These are phyloP conservation scores for Lycophotia porphyrea DNA, from an alignment of 2,888 invertebrate genomes.

Conservation along the genomic window DNA sequence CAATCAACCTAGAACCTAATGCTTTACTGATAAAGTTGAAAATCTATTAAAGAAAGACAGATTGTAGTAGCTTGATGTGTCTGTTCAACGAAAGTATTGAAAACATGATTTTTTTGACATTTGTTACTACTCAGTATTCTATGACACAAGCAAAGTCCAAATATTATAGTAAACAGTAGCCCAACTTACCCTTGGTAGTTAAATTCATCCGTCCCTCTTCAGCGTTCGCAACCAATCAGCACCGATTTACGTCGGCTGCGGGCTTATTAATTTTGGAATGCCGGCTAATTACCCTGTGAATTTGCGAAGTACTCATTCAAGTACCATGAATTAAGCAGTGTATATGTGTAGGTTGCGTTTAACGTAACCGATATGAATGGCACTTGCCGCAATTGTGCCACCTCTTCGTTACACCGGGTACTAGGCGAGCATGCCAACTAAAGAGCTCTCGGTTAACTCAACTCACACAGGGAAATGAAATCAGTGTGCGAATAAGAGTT, in stretches of 20 bases:
- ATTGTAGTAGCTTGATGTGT: too few relatives aligned
- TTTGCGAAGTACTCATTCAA: conserved; percentile 86
- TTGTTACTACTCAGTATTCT: background rate
- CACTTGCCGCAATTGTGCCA: conserved; percentile 78
- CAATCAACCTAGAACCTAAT: too few relatives aligned
- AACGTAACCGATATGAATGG: conserved; percentile 80
- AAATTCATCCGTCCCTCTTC: conserved; percentile 89
- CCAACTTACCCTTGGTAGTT: conserved; percentile 87
- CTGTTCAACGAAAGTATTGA: background rate
- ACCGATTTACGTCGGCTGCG: conserved; percentile 83
- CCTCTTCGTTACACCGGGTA: conserved; percentile 86
- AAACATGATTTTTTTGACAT: background rate
- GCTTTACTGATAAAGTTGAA: too few relatives aligned
- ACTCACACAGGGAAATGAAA: conserved; percentile 71
- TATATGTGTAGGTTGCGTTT: conserved; percentile 76
- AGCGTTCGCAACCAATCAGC: conserved; percentile 84
- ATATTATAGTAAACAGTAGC: conserved; percentile 41
- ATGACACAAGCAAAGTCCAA: conserved; percentile 42
- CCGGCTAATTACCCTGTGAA: conserved; percentile 88
- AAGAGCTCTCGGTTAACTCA: conserved; percentile 74
- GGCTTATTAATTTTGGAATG: conserved; percentile 88
- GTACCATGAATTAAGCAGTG: conserved; percentile 82
- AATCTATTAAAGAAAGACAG: too few relatives aligned
- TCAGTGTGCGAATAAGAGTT: conserved; percentile 69
- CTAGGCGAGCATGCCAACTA: conserved; percentile 77